Evolutionary conservation across 2,888 invertebrate species (phyloP).

Genomic region (Frankliniella intonsa): DNA sequence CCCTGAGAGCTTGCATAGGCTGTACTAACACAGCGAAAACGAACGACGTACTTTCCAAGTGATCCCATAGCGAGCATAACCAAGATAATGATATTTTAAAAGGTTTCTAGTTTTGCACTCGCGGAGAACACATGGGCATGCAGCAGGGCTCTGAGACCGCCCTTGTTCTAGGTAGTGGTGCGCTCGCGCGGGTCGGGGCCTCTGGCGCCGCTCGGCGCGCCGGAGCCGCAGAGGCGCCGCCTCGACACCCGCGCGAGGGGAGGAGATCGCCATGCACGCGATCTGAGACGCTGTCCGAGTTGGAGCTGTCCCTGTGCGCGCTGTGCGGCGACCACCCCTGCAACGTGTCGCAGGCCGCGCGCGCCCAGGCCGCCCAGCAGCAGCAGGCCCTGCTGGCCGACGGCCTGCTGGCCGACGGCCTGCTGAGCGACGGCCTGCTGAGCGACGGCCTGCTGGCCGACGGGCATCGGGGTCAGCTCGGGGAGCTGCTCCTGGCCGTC

Average conservation of each 20-base stretch:
- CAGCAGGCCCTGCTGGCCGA: not conserved
- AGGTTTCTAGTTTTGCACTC: not conserved
- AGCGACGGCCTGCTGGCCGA: no score
- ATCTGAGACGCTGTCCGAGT: not conserved
- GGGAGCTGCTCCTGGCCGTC: no score
- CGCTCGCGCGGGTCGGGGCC: constrained; percentile 8
- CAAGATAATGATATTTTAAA: no score
- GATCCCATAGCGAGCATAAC: no score
- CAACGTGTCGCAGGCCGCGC: constrained; percentile 7
- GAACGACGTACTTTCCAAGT: no score
- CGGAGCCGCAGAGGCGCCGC: not conserved
- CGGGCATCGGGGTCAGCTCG: no score
- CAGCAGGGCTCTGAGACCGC: not conserved
- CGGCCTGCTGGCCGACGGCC: not conserved
- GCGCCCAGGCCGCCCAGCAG: not conserved
- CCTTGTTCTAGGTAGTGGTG: constrained; percentile 22
- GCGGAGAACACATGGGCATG: no score
- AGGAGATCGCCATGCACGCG: constrained; percentile 21
- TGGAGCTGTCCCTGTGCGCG: not conserved
- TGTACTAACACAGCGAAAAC: no score
- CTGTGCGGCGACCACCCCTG: constrained; percentile 6
- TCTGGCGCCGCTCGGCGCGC: not conserved
- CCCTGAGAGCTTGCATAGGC: no score
- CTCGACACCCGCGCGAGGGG: constrained; percentile 13
- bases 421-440: not conserved